Evolutionary conservation across 2,113 vertebrate species (phyloP), one percentile per base, ranked within the genome.

Genomic region (Trematomus loennbergii): DNA sequence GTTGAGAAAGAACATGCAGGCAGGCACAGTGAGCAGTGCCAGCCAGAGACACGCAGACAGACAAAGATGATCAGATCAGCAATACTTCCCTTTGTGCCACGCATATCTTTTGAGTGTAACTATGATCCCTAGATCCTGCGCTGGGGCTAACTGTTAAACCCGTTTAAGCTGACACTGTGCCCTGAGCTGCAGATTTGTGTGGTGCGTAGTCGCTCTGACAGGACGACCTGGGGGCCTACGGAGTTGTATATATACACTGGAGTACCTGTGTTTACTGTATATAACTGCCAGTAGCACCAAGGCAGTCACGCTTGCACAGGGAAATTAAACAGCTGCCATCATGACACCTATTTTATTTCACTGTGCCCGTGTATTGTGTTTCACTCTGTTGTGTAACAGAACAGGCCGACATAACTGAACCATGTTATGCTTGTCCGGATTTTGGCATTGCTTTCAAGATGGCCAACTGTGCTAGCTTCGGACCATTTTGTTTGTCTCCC

Each of bases 111-210:
- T 68, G 53, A 79, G 81, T 77, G 64, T 77, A 61, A 50, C 68
- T 52, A 62, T 83, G 85, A 91, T 83, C 72, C 76, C 9, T 76
- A 78, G 75, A 80, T 86, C 83, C 76, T 82, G 70, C 48, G 40
- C 71, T 22, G 43, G 25, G 48, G 84, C 68, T 79, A 65, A 87
- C 82, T 83, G 72, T 85, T 92, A 92, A 94, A 93, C 83, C 93
- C 77, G 50, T 90, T 87, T 91, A 93, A 92, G 89, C 88, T 91
- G 91, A 90, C 87, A 83, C 82, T 17, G 46, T 86, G 81, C 79
- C 78, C 84, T 68, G 78, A 88, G 83, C 82, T 68, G 84, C 78
- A 90, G 91, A 87, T 94, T 85, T 89, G 75, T 81, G 80, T 79
- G 70, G n/a, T 72, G 85, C 48, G 61, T 63, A 78, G 75, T 82